Evolutionary conservation across 2,888 invertebrate species (phyloP), one percentile per base, ranked within the genome.

Genomic region (Spisula solida): DNA sequence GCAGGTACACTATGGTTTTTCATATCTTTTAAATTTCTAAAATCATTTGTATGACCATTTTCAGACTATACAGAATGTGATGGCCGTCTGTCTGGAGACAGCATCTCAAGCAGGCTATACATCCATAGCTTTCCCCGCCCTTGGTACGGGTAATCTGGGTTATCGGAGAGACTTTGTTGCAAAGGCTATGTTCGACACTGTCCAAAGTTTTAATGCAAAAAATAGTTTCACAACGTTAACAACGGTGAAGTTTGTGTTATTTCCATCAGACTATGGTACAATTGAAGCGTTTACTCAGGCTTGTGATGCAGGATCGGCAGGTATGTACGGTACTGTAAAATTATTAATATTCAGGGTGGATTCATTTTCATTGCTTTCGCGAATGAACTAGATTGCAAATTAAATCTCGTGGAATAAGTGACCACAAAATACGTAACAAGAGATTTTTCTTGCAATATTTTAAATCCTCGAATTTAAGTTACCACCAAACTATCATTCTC

Each of bases 51-150:
- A 29, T 16, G 31, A 48, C 47, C 81, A 48, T 90, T 88, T 89
- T 14, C 87, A 94, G 94, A 81, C 66, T 4, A 60, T 94, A 55
- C 83, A 91, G 75, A 82, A 81, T 25, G 48, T 94, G 0, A 83
- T 94, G 48, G 12, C 80, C 25, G 86, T 85, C n/a, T 92, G 93
- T 66, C 86, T 94, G 48, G 81, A 78, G 14, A 56, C 88, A 86
- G 92, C 93, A 16, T 80, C 87, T 20, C 31, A 80, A 14, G 85
- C 80, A n/a, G 87, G 86, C 25, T 66, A 87, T 31, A 90, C 60
- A 12, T 92, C 93, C 5, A 92, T 95, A 51, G 93, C 94, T 8
- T 91, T 95, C 75, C 94, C 95, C 6, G 94, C 94, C 16, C 87
- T 95, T 14, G 95, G 95, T 18, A 94, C 94, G 34, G 95, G 95